Conservation (phyloP, 2,113 vertebrate genomes). For the Odontophorus gujanensis region DNA sequence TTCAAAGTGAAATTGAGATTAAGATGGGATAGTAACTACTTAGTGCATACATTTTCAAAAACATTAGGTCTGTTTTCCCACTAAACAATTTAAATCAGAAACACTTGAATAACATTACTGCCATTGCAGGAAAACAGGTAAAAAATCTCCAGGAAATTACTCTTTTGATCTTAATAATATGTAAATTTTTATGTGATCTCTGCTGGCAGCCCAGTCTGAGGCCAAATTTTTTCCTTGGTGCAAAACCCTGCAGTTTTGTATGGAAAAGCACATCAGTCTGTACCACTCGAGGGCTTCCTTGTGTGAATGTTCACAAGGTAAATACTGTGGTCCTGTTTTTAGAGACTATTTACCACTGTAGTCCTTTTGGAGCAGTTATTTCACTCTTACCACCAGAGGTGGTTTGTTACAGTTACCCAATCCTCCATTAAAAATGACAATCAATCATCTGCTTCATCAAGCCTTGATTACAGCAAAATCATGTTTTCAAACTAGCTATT, state of each 20-base stretch:
- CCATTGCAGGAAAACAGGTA: neutral
- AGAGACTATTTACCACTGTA: neutral
- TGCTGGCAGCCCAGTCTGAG: neutral
- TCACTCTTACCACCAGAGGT: neutral
- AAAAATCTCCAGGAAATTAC: neutral
- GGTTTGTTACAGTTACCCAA: neutral
- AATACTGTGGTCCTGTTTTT: neutral
- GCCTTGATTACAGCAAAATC: neutral
- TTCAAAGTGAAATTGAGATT: slow-evolving; percentile 41
- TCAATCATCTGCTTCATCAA: neutral
- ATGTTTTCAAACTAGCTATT: neutral
- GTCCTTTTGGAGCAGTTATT: neutral
- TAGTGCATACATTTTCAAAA: neutral
- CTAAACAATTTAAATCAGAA: neutral
- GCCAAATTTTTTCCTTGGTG: neutral
- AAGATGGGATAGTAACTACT: neutral
- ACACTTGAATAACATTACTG: neutral
- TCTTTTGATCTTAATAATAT: slow-evolving; percentile 26
- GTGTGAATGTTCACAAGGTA: neutral
- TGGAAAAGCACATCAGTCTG: neutral
- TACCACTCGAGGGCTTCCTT: neutral
- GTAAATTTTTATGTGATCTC: slow-evolving; percentile 23
- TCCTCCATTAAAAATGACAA: neutral
- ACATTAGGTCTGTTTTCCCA: neutral
- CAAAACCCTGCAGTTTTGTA: neutral